Base-by-base conservation (phyloP, 2,113 vertebrate species). In the Peucedramus taeniatus region DNA sequence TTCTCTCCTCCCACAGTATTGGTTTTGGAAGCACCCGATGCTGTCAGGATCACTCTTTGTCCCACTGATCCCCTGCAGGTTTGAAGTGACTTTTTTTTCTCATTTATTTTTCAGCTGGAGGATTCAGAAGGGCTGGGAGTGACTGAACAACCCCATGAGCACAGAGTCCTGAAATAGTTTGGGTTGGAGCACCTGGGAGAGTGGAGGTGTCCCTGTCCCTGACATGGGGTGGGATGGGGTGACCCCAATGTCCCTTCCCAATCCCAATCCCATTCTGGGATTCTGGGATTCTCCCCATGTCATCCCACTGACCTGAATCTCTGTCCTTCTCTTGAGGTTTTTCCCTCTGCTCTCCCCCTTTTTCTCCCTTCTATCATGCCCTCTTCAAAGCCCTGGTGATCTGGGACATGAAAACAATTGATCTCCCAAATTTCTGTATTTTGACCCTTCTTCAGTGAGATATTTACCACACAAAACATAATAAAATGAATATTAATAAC, bases 81-180 rank as follows among this genome's bases (percentile, higher is more conserved):
- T 22, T 31, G 4, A 5, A 56, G 20, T 4, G 3, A 9, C 1
- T 11, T 51, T 47, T 51, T 47, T 23, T 21, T 9, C 40, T 57
- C 65, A 9, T 70, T 89, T 60, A 27, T 31, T 84, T 50, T 61
- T 56, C 24, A 66, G 1, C 12, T 39, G 50, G 9, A 50, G 70
- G 70, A 42, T 54, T n/a, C 49, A 33, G 54, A 30, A 65, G 0
- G 3, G n/a, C 11, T 49, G 17, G 3, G 26, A 83, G 68, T 0
- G 4, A 42, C 42, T 18, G 10, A 74, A 35, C 10, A 11, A 49
- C 2, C 10, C 33, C 72, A 30, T 0, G 49, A 18, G 57, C 68
- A 31, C 27, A 39, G 13, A 63, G 16, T 6, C 14, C 22, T 63
- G 81, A n/a, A 5, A 18, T 5, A 51, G 23, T 11, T 23, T 54